Conservation (phyloP, 2,797 vertebrate species). For the Microctenopoma stevenorrisi region DNA sequence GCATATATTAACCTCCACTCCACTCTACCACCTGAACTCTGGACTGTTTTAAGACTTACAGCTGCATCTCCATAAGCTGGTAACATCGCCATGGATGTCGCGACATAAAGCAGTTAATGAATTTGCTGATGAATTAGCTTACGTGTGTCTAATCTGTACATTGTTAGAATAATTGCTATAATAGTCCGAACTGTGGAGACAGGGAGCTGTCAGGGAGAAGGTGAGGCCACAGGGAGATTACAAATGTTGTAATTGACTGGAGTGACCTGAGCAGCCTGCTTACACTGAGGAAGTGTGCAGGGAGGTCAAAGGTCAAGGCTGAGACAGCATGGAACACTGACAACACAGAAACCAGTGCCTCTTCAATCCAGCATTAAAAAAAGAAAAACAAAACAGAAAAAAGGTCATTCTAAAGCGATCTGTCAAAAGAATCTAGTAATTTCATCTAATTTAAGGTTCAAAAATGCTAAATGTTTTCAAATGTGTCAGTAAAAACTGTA, state of each 20-base stretch:
- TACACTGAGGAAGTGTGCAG: not conserved
- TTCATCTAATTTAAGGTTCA: not conserved
- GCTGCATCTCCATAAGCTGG: not conserved
- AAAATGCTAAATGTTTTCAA: not conserved
- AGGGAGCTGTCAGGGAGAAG: not conserved
- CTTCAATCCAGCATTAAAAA: not conserved
- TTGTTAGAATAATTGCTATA: not conserved
- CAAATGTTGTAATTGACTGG: not conserved
- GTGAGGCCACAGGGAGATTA: not conserved
- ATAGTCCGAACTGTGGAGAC: not conserved
- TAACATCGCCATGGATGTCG: not conserved
- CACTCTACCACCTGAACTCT: not conserved
- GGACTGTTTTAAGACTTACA: not conserved
- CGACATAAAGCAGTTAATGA: not conserved
- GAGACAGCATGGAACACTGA: not conserved
- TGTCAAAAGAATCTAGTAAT: not conserved
- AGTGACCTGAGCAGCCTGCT: constrained; percentile 2
- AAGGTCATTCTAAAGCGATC: not conserved
- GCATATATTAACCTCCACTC: too few relatives aligned
- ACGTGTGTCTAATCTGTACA: not conserved
- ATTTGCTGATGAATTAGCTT: not conserved
- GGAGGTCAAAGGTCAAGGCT: constrained; percentile 21
- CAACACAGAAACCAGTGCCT: not conserved
- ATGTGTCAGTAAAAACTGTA: not conserved
- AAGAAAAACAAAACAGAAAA: not conserved